A percentile compares a stretch with the other conserved stretches of the same genome.
These are phyloP conservation scores for Euphydryas editha DNA, from an alignment of 2,888 invertebrate genomes.

Conservation along the genomic window DNA sequence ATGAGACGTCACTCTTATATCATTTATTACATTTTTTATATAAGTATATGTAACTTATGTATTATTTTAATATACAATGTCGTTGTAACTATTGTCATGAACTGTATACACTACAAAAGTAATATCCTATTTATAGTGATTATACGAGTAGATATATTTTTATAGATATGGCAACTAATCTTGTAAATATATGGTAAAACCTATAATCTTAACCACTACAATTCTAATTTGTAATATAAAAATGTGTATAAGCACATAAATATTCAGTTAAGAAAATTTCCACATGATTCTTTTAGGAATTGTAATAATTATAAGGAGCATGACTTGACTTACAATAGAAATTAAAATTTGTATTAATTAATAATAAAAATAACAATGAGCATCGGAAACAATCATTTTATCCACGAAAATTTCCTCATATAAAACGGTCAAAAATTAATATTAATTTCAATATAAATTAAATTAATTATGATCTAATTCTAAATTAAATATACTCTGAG, in stretches of 20 bases:
- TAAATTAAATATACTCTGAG: not conserved
- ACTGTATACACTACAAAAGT: conserved; percentile 15
- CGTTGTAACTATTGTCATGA: conserved; percentile 16
- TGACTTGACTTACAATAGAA: too few relatives aligned
- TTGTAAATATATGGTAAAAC: not conserved
- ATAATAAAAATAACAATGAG: too few relatives aligned
- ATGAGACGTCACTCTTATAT: conserved; percentile 5
- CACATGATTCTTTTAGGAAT: too few relatives aligned
- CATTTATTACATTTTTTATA: not conserved
- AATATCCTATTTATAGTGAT: not conserved
- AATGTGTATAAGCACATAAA: not conserved
- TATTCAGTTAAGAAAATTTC: not conserved
- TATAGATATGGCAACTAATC: not conserved
- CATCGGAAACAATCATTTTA: too few relatives aligned
- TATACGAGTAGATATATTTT: not conserved
- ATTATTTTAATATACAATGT: conserved; percentile 1
- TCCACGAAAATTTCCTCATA: too few relatives aligned
- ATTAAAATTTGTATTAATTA: too few relatives aligned
- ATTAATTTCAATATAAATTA: too few relatives aligned
- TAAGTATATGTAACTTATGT: conserved; percentile 7
- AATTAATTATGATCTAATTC: not conserved
- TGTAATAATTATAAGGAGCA: too few relatives aligned
- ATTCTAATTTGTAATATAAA: not conserved
- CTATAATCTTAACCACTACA: not conserved
- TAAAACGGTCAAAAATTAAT: too few relatives aligned